Percentiles rank a stretch among this genome's conserved stretches.
phyloP scores from a whole-genome alignment of 1,140 invertebrate species.

The Lucilia sericata region DNA sequence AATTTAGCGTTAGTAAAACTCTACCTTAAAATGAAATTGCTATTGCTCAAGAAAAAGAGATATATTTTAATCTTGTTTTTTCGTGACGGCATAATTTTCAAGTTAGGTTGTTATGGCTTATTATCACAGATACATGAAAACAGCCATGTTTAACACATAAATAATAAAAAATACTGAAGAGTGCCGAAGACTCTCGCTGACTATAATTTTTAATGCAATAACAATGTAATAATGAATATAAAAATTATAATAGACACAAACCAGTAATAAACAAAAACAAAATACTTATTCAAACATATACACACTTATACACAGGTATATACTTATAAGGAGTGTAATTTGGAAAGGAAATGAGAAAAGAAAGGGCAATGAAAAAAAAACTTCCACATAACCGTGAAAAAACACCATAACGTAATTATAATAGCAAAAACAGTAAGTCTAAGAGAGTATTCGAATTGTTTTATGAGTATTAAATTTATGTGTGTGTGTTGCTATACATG shows the following conservation, averaged over 20 bases:
- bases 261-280: neutral
- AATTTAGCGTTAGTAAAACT: too few relatives aligned
- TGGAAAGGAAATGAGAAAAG: neutral
- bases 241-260: neutral
- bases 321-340: neutral
- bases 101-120: too few relatives aligned
- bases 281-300: neutral
- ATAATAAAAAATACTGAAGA: too few relatives aligned
- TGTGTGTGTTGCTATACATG: too few relatives aligned
- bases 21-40: too few relatives aligned
- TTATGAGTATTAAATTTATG: neutral
- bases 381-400: neutral
- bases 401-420: neutral
- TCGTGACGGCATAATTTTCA: too few relatives aligned
- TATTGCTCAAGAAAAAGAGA: too few relatives aligned
- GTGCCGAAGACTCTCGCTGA: neutral
- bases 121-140: too few relatives aligned
- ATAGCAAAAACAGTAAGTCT: neutral
- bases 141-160: too few relatives aligned
- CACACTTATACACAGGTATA: too few relatives aligned
- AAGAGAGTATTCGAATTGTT: neutral
- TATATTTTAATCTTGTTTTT: too few relatives aligned
- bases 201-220: slow-evolving; percentile 5
- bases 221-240: slow-evolving; percentile 1
- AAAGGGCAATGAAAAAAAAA: neutral